These are phyloP conservation scores for Drosophila santomea DNA, from an alignment of 1,140 invertebrate genomes.

Conservation along the genomic window DNA sequence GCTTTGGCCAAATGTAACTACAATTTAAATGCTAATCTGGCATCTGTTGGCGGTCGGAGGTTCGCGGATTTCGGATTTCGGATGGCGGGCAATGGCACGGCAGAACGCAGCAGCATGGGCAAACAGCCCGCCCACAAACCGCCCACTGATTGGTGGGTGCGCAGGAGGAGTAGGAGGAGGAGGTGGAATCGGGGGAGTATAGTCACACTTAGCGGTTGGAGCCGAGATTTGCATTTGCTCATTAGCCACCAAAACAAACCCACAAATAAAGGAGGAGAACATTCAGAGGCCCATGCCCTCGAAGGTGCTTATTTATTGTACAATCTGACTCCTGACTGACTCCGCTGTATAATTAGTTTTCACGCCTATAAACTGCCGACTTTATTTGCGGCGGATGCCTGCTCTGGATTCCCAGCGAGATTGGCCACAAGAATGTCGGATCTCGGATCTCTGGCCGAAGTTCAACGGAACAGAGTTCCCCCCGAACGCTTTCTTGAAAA, in stretches of 20 bases:
- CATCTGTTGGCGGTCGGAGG: conserved; percentile 75
- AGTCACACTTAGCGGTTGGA: conserved; percentile 26
- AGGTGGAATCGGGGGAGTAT: not conserved
- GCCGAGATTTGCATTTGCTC: conserved; percentile 58
- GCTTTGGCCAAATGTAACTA: conserved; percentile 75
- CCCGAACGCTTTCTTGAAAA: conserved; percentile 14
- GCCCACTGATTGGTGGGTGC: conserved; percentile 12
- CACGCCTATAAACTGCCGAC: conserved; percentile 68
- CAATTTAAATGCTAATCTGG: conserved; percentile 82
- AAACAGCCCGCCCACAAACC: conserved; percentile 65
- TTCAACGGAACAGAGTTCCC: conserved; percentile 65
- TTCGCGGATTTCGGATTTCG: conserved; percentile 13
- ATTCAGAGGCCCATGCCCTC: conserved; percentile 1
- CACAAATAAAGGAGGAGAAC: not conserved
- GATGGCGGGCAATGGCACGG: conserved; percentile 39
- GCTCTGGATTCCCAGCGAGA: conserved; percentile 45
- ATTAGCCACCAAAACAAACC: conserved; percentile 44
- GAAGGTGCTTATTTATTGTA: conserved; percentile 63
- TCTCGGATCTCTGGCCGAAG: conserved; percentile 40
- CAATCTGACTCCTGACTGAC: conserved; percentile 53
- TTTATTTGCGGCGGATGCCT: conserved; percentile 70
- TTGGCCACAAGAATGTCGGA: conserved; percentile 58
- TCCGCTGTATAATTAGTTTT: conserved; percentile 74
- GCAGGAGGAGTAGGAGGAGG: not conserved
- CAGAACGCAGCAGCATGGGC: conserved; percentile 49